Evolutionary conservation across 2,797 vertebrate genomes (phyloP).

Genomic region (Sphenodon punctatus): DNA sequence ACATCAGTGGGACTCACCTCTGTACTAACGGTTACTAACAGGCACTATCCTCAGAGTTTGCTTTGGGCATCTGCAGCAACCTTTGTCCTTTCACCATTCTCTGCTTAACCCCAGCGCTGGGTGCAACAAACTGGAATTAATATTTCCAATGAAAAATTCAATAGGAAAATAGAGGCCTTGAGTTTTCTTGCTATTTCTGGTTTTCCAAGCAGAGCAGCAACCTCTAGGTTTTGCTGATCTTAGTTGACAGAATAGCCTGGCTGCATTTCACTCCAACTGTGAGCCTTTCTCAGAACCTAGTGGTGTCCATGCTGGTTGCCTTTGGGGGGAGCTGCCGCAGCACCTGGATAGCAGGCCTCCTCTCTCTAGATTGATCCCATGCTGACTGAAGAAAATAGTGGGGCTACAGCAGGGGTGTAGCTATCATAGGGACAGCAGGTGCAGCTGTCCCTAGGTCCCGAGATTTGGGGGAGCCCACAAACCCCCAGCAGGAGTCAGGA

Average conservation of each 20-base stretch:
- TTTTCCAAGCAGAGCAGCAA: background rate
- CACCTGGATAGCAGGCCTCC: no score
- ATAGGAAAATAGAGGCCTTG: background rate
- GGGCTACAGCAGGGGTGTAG: no score
- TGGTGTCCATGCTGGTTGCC: background rate
- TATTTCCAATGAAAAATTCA: slow-evolving; percentile 5
- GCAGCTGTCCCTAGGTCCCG: no score
- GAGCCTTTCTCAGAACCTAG: background rate
- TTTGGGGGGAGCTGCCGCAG: background rate
- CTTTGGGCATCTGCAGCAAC: background rate
- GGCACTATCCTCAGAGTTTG: background rate
- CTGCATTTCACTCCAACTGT: background rate
- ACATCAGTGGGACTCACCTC: no score
- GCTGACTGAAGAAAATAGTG: background rate
- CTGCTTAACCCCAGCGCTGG: background rate
- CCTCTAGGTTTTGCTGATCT: background rate
- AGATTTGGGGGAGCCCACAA: no score
- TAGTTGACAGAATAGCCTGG: background rate
- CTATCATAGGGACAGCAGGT: no score
- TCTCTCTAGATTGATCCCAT: background rate
- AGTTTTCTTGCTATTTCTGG: background rate
- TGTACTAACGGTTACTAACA: no score
- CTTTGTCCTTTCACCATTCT: background rate
- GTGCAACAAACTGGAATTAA: background rate
- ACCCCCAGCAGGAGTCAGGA: no score